Evolutionary conservation across 2,113 vertebrate species (phyloP).

Genomic region (Bagarius yarrelli): DNA sequence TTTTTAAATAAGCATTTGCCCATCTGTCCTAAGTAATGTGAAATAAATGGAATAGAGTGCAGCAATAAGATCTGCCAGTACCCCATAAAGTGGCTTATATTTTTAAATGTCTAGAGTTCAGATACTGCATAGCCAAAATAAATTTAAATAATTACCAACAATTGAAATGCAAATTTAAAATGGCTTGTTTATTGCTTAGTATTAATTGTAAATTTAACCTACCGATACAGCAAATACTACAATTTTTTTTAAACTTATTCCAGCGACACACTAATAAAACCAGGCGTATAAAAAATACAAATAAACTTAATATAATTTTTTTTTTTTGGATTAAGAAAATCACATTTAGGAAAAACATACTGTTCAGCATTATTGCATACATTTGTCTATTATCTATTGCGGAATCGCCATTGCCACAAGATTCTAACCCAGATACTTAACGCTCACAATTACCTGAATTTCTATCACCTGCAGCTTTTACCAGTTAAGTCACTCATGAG

Average conservation of each 20-base stretch:
- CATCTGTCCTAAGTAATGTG: neutral
- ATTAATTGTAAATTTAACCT: neutral
- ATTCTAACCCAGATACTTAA: too few relatives aligned
- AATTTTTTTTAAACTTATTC: neutral
- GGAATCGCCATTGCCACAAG: too few relatives aligned
- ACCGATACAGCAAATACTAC: neutral
- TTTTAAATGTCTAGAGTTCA: neutral
- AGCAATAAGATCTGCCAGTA: neutral
- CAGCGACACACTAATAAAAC: neutral
- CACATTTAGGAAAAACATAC: too few relatives aligned
- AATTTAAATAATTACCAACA: neutral
- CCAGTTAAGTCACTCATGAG: too few relatives aligned
- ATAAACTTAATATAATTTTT: too few relatives aligned
- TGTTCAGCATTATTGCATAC: too few relatives aligned
- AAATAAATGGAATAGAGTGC: neutral
- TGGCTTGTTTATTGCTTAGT: neutral
- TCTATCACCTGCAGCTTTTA: too few relatives aligned
- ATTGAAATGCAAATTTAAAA: neutral
- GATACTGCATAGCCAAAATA: neutral
- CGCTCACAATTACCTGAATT: too few relatives aligned
- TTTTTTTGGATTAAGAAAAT: too few relatives aligned
- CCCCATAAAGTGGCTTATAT: neutral
- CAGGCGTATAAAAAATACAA: conserved; percentile 4
- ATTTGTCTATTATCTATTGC: too few relatives aligned
- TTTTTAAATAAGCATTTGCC: neutral